A percentile compares a stretch with the other conserved stretches of the same genome.
phyloP scores from a whole-genome alignment of 2,888 invertebrate species.

The Molanna angustata region DNA sequence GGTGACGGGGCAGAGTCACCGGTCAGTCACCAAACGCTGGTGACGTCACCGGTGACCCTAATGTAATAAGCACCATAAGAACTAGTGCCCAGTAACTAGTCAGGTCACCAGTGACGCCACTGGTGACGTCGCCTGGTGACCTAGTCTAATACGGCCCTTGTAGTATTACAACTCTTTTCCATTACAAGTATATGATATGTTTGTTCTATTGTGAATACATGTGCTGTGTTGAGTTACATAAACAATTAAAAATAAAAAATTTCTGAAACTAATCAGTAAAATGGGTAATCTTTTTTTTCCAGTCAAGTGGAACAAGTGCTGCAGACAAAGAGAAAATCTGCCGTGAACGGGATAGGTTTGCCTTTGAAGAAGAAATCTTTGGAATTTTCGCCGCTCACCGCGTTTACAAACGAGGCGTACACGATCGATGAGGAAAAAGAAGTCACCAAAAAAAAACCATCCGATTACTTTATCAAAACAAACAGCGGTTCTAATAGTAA shows the following conservation, averaged over 20 bases:
- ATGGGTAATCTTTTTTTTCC: slow-evolving; percentile 8
- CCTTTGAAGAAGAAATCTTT: slow-evolving; percentile 43
- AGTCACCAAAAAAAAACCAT: slow-evolving; percentile 31
- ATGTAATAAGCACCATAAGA: too few species aligned
- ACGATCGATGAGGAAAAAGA: slow-evolving; percentile 39
- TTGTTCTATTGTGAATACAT: too few species aligned
- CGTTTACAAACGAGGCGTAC: slow-evolving; percentile 42
- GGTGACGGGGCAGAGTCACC: too few species aligned
- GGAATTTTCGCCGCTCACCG: slow-evolving; percentile 42
- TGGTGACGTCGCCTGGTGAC: too few species aligned
- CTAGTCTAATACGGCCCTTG: too few species aligned
- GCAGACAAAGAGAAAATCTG: slow-evolving; percentile 23
- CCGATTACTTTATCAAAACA: slow-evolving; percentile 7
- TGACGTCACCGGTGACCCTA: too few species aligned
- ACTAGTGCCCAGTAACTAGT: too few species aligned
- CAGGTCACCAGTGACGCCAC: too few species aligned
- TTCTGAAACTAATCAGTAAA: too few species aligned
- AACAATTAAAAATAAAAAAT: background rate
- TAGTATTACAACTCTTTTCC: too few species aligned
- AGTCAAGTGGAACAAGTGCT: slow-evolving; percentile 27
- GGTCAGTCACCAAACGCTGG: too few species aligned
- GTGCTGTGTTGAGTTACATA: background rate
- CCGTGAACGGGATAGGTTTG: slow-evolving; percentile 37
- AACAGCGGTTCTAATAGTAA: slow-evolving; percentile 16
- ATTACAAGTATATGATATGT: too few species aligned